Base-by-base conservation (phyloP, 2,113 vertebrate genomes). In the Lamprotornis superbus region DNA sequence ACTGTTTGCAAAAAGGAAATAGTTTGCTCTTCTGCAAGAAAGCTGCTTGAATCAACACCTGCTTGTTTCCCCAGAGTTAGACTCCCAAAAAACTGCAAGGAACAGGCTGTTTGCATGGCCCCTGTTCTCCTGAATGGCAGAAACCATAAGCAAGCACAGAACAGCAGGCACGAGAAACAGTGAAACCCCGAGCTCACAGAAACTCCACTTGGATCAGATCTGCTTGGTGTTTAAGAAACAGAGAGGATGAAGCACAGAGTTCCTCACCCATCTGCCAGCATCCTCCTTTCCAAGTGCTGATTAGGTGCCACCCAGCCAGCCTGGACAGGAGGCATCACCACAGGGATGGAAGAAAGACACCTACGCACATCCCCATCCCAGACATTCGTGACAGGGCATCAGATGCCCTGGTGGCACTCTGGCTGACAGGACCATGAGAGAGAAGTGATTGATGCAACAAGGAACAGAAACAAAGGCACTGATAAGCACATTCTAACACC, bases 131-230 rank as follows among this genome's bases (percentile, higher is more conserved):
- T 63, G 47, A 61, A 79, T n/a, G 47, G 35, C 37, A 57, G 31
- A 25, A 70, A 63, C 31, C 37, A 8, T 7, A 22, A 59, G n/a
- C 31, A n/a, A 69, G 24, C 4, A 25, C 4, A 2, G 44, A 67
- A 64, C 79, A 79, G 90, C 44, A 57, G 37, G 74, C 70, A 42
- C 4, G 42, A 67, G 83, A 49, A 59, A 53, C 2, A 5, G 21
- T 28, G 40, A 59, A 50, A 75, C 21, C 44, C 17, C 0, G 0
- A 67, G 21, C 3, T 59, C 0, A 0, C 56, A 84, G 47, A 60
- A 85, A 76, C 49, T 35, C 35, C 2, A 0, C 39, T 35, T 70
- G 31, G 15, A 89, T 44, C 60, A 52, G 44, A 91, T 33, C 56
- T 35, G 30, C 50, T 46, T 27, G 19, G 40, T 37, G 46, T 44